Percentiles rank a stretch among this genome's conserved stretches.
Evolutionary conservation across 1,140 invertebrate species (phyloP).

Genomic region (Aphis gossypii): DNA sequence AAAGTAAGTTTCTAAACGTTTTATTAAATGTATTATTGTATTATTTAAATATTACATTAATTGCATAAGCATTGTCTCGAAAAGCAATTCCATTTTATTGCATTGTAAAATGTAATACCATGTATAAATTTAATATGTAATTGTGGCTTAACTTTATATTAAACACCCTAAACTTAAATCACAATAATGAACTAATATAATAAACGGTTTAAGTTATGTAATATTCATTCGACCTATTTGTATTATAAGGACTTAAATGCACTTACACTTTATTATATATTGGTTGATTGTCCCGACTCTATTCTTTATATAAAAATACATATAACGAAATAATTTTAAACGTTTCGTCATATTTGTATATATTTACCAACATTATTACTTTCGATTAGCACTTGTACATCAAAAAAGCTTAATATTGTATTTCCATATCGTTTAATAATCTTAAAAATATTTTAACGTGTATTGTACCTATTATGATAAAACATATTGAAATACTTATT

Average conservation of each 20-base stretch:
- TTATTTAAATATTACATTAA: background rate
- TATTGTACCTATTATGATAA: background rate
- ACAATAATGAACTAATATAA: background rate
- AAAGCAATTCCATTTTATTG: background rate
- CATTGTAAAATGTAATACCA: background rate
- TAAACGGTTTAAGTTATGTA: background rate
- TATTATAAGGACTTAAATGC: background rate
- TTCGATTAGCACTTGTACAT: constrained; percentile 12
- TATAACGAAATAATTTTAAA: too few species aligned
- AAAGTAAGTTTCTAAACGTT: background rate
- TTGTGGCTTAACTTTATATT: background rate
- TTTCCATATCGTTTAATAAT: background rate
- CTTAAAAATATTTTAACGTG: background rate
- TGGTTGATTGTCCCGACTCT: background rate
- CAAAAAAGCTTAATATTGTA: background rate
- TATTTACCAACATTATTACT: background rate
- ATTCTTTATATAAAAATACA: background rate
- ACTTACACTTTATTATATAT: background rate
- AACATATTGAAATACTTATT: background rate
- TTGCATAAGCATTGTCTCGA: background rate
- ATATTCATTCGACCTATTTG: background rate
- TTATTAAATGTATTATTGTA: background rate
- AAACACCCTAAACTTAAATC: background rate
- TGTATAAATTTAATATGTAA: constrained; percentile 8
- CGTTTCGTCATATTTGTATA: background rate